Evolutionary conservation across 2,888 invertebrate genomes (phyloP).

Genomic region (Parasteatoda lunata): DNA sequence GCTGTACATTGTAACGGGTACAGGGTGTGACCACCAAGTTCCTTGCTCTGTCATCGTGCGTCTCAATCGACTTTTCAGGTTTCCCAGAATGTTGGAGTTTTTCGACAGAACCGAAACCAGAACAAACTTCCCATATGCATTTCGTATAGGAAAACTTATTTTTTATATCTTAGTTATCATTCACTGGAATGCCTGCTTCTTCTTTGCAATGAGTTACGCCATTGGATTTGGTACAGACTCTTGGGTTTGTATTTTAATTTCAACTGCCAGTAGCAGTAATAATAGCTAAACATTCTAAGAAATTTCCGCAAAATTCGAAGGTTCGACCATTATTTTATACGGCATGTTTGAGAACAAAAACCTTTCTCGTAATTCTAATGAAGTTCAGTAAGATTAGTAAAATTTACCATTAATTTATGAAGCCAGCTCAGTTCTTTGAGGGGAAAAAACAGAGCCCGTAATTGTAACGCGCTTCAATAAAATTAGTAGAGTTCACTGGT

Average conservation of each 20-base stretch:
- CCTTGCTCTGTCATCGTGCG: conserved; percentile 91
- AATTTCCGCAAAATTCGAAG: no score
- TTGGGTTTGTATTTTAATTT: conserved; percentile 78
- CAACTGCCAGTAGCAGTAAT: no score
- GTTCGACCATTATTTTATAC: no score
- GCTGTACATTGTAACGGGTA: conserved; percentile 78
- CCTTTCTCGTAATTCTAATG: no score
- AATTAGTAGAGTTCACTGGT: no score
- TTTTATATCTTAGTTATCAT: conserved; percentile 91
- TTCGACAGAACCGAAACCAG: conserved; percentile 96
- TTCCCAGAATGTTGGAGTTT: conserved; percentile 91
- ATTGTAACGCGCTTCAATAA: no score
- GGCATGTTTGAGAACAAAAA: no score
- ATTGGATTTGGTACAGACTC: conserved; percentile 92
- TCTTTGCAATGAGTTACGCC: conserved; percentile 91
- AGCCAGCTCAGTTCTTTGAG: no score
- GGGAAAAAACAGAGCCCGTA: no score
- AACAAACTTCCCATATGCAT: conserved; percentile 93
- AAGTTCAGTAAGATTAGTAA: no score
- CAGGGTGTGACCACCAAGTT: conserved; percentile 71
- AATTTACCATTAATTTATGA: no score
- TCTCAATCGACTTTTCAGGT: conserved; percentile 84
- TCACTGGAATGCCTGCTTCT: conserved; percentile 96
- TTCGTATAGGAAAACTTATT: conserved; percentile 80
- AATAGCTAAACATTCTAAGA: no score